Evolutionary conservation across 2,113 vertebrate species (phyloP).

Genomic region (Toxotes chatareus): DNA sequence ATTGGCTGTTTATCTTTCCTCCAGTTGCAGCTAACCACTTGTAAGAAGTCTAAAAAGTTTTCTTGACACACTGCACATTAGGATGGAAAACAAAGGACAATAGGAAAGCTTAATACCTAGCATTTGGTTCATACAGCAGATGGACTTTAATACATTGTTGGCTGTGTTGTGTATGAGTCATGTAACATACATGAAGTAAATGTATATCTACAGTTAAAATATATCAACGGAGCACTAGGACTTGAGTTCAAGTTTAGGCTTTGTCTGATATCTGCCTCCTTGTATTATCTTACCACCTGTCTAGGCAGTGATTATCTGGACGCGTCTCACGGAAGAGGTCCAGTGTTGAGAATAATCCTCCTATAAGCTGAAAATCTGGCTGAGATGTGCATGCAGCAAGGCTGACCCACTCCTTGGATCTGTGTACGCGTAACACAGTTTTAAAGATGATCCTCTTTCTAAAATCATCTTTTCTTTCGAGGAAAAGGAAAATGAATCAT

Average conservation of each 20-base stretch:
- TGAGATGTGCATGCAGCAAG: slow-evolving; percentile 48
- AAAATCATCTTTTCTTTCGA: slow-evolving; percentile 41
- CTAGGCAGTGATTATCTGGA: slow-evolving; percentile 62
- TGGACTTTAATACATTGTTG: not conserved
- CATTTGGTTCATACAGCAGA: not conserved
- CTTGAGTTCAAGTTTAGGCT: slow-evolving; percentile 19
- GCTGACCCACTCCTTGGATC: slow-evolving; percentile 49
- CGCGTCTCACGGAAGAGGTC: slow-evolving; percentile 58
- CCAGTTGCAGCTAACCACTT: not conserved
- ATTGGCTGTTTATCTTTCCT: slow-evolving; percentile 44
- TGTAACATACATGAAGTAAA: not conserved
- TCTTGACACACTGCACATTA: not conserved
- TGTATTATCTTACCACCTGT: slow-evolving; percentile 62
- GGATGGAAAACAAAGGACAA: not conserved
- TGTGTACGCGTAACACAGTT: slow-evolving; percentile 41
- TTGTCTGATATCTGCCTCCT: slow-evolving; percentile 38
- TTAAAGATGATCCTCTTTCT: slow-evolving; percentile 55
- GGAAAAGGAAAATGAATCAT: slow-evolving; percentile 34
- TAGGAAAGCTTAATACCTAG: not conserved
- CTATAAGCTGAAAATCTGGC: slow-evolving; percentile 74
- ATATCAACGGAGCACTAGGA: not conserved
- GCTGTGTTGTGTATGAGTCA: not conserved
- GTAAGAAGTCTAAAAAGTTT: not conserved
- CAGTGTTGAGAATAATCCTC: slow-evolving; percentile 69
- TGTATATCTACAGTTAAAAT: not conserved